phyloP scores from a whole-genome alignment of 2,888 invertebrate genomes.

The Germaria angustata region DNA sequence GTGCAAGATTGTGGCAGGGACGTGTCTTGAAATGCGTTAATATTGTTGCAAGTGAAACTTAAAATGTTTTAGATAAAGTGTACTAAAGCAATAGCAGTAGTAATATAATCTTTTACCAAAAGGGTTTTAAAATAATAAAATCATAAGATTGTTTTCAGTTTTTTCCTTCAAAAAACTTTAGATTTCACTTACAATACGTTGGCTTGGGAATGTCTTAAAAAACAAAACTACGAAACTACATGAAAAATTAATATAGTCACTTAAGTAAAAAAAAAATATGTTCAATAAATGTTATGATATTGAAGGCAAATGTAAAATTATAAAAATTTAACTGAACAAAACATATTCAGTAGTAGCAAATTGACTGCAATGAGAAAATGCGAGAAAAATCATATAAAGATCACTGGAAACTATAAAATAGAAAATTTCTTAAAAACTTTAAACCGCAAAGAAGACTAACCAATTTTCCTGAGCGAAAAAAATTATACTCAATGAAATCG shows the following conservation, averaged over 20 bases:
- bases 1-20: not conserved
- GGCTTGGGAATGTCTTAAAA: not conserved
- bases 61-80: slow-evolving; percentile 10
- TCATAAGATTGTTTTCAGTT: slow-evolving; percentile 4
- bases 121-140: slow-evolving; percentile 15
- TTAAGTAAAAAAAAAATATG: slow-evolving; percentile 1
- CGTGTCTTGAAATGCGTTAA: slow-evolving; percentile 25
- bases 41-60: slow-evolving; percentile 11
- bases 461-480: too few relatives aligned
- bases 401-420: too few relatives aligned
- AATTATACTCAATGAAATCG: too few relatives aligned
- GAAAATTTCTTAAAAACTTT: too few relatives aligned
- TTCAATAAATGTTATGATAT: not conserved
- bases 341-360: not conserved
- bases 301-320: not conserved
- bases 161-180: not conserved
- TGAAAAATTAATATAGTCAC: slow-evolving; percentile 4
- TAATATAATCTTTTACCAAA: slow-evolving; percentile 24
- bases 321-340: not conserved
- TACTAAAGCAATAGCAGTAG: not conserved
- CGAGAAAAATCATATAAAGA: too few relatives aligned
- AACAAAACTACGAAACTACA: not conserved
- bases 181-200: too few relatives aligned
- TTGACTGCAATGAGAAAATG: slow-evolving; percentile 19
- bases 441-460: too few relatives aligned